Base-by-base conservation (phyloP, 2,888 invertebrate species). In the Ormyrus rosae region DNA sequence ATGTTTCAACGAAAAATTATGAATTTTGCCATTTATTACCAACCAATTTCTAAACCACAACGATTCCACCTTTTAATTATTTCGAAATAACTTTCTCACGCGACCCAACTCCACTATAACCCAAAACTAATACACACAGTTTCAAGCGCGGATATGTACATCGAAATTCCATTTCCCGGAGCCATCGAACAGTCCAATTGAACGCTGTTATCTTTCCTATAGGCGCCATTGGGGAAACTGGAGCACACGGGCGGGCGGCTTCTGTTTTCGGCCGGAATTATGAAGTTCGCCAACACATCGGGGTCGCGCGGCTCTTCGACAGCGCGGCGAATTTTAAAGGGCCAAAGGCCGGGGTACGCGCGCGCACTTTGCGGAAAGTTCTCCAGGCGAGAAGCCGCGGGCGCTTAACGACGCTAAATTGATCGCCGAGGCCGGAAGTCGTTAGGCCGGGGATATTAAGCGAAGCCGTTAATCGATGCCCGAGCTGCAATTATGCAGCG, bases 381-480 rank as follows among this genome's bases (percentile, higher is more conserved):
- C 58, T 11, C 45, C 45, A 9, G 9, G 6, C 48, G 46, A 55
- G 58, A 45, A 10, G 58, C 67, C 50, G 67, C 63, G 69, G 56
- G 69, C 58, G 56, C n/a, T 68, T 80, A 79, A 82, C 79, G 76
- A 76, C 55, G 72, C 69, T 53, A 73, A 82, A 73, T 76, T 72
- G 79, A 81, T 78, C 82, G 76, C 64, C 13, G 72, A 75, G 60
- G 68, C 65, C 55, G 75, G 72, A 79, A 81, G 75, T 82, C 82
- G 82, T 80, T 82, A 82, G 71, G 45, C 63, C n/a, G 58, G 34
- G 13, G 58, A 63, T 81, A 81, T 81, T 78, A 78, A 81, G 71
- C 67, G 70, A 48, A 63, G 75, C 70, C 74, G 78, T 75, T 74
- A 74, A 81, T 81, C 81, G 81, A 74, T 74, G 73, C 73, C 63